phyloP scores from a whole-genome alignment of 1,140 invertebrate genomes.

The Belonocnema kinseyi region DNA sequence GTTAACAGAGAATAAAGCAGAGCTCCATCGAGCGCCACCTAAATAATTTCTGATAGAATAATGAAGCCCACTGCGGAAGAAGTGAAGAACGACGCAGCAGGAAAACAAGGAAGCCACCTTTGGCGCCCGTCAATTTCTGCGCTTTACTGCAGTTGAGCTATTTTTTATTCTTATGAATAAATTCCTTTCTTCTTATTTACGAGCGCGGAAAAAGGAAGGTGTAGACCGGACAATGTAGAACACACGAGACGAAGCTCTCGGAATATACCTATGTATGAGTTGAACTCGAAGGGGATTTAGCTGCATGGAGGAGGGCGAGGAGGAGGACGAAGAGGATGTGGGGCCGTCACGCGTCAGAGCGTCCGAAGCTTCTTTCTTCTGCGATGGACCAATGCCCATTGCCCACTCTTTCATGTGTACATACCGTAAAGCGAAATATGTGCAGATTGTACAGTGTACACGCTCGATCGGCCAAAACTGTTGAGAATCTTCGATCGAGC shows the following conservation, averaged over 20 bases:
- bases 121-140: constrained; percentile 25
- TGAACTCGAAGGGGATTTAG: background rate
- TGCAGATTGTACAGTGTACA: background rate
- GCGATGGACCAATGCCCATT: constrained; percentile 17
- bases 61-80: background rate
- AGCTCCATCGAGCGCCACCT: background rate
- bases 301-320: background rate
- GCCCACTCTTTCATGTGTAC: constrained; percentile 13
- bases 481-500: constrained; percentile 10
- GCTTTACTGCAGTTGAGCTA: constrained; percentile 27
- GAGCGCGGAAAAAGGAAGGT: constrained; percentile 24
- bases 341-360: constrained; percentile 40
- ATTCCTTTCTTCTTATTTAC: constrained; percentile 31
- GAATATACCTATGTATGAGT: constrained; percentile 31
- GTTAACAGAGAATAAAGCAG: background rate
- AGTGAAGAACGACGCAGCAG: background rate
- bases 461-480: constrained; percentile 26
- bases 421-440: constrained; percentile 25
- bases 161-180: constrained; percentile 29
- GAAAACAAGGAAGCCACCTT: constrained; percentile 17
- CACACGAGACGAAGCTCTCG: constrained; percentile 23
- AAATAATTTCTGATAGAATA: background rate
- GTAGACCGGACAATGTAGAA: constrained; percentile 27
- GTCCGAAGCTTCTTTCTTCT: constrained; percentile 37
- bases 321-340: background rate